phyloP scores from a whole-genome alignment of 2,888 invertebrate genomes.

The Didymodactylos carnosus region DNA sequence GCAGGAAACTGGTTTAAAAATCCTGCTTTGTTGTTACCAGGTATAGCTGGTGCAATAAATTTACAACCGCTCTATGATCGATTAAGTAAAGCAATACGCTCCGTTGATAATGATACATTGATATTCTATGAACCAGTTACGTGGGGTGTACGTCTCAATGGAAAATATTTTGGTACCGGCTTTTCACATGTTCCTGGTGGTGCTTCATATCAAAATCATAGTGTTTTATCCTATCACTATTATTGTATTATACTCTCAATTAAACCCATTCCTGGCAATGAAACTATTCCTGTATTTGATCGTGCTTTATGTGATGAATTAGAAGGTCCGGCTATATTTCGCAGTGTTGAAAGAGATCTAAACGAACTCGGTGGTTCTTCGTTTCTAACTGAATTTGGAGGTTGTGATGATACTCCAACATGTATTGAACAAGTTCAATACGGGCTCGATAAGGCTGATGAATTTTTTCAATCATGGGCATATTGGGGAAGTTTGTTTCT shows the following conservation, averaged over 20 bases:
- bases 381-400: conserved; percentile 24
- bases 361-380: conserved; percentile 16
- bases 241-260: conserved; percentile 21
- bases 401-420: conserved; percentile 15
- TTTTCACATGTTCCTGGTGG: conserved; percentile 21
- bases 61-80: conserved; percentile 20
- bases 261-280: background rate
- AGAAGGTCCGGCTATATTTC: conserved; percentile 17
- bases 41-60: conserved; percentile 20
- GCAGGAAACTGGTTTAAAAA: conserved; percentile 20
- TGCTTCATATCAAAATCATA: conserved; percentile 13
- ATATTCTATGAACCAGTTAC: conserved; percentile 25
- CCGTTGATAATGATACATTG: conserved; percentile 18
- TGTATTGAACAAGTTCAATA: conserved; percentile 18
- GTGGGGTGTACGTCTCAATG: conserved; percentile 19
- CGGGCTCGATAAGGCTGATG: conserved; percentile 19
- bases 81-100: conserved; percentile 18
- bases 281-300: conserved; percentile 15
- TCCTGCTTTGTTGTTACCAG: conserved; percentile 19
- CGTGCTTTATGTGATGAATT: conserved; percentile 19
- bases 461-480: conserved; percentile 21
- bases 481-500: conserved; percentile 22
- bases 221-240: conserved; percentile 21
- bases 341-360: conserved; percentile 16
- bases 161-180: conserved; percentile 18